Conservation (phyloP, 2,797 vertebrate genomes). For the Pseudochaenichthys georgianus region DNA sequence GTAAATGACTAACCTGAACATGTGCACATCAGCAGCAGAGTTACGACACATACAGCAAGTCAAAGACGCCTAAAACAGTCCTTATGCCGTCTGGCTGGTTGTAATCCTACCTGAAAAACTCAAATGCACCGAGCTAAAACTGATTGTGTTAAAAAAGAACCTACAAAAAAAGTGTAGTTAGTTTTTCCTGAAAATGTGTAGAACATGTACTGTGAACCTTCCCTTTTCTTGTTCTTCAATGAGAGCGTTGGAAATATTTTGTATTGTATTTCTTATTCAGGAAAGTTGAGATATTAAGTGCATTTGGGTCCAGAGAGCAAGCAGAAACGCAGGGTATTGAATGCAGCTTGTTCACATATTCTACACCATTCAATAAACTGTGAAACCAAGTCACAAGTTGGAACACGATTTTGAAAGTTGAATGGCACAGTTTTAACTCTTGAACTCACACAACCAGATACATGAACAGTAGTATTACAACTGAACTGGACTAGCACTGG, state of each 20-base stretch:
- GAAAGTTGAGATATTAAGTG: not conserved
- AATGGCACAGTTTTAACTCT: not conserved
- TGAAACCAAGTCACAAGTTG: not conserved
- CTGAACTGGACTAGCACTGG: not conserved
- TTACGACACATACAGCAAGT: not conserved
- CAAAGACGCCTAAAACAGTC: too few relatives aligned
- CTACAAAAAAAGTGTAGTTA: not conserved
- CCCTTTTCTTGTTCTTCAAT: not conserved
- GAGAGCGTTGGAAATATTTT: not conserved
- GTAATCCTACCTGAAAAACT: not conserved
- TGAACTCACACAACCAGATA: not conserved
- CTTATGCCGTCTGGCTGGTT: not conserved
- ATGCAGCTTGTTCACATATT: constrained; percentile 1
- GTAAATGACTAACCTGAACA: not conserved
- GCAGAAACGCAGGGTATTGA: not conserved
- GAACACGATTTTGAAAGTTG: not conserved
- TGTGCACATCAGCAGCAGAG: constrained; percentile 47
- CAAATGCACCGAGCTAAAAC: not conserved
- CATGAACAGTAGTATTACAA: not conserved
- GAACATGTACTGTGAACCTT: not conserved
- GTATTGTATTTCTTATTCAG: too few relatives aligned
- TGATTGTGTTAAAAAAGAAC: not conserved
- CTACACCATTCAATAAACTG: not conserved
- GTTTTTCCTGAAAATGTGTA: too few relatives aligned
- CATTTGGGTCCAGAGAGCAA: not conserved